A percentile compares a stretch with the other conserved stretches of the same genome.
These are phyloP conservation scores for Pollenia angustigena DNA, from an alignment of 2,888 invertebrate species.

Conservation along the genomic window DNA sequence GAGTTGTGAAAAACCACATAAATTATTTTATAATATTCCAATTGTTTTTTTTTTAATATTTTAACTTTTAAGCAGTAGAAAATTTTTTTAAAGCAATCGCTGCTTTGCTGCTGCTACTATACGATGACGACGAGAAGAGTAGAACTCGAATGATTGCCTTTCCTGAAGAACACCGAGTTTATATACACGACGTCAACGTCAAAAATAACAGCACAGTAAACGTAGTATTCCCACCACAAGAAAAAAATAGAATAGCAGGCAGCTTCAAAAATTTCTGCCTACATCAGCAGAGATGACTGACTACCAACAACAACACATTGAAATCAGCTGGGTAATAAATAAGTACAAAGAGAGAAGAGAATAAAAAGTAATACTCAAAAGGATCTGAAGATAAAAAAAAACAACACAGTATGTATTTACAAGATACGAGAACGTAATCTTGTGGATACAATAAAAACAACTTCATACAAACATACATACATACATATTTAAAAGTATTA, in stretches of 20 bases:
- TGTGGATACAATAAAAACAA: conserved; percentile 33
- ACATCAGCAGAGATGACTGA: conserved; percentile 36
- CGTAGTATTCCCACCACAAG: conserved; percentile 57
- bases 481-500: conserved; percentile 22
- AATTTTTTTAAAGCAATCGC: conserved; percentile 55
- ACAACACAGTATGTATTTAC: conserved; percentile 9
- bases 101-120: conserved; percentile 66
- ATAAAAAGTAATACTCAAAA: conserved; percentile 28
- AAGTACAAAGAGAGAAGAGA: conserved; percentile 28
- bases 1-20: conserved; percentile 47
- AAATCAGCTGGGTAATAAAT: conserved; percentile 52
- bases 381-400: conserved; percentile 41
- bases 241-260: background rate
- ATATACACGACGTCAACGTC: conserved; percentile 71
- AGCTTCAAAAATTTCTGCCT: conserved; percentile 50
- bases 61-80: conserved; percentile 51
- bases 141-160: conserved; percentile 75
- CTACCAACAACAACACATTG: conserved; percentile 28
- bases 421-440: conserved; percentile 16
- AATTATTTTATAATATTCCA: conserved; percentile 54
- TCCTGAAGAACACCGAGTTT: conserved; percentile 57
- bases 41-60: conserved; percentile 32
- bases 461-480: background rate
- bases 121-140: conserved; percentile 66
- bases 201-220: conserved; percentile 27